phyloP scores from a whole-genome alignment of 2,888 invertebrate genomes.

The Phasia obesa region DNA sequence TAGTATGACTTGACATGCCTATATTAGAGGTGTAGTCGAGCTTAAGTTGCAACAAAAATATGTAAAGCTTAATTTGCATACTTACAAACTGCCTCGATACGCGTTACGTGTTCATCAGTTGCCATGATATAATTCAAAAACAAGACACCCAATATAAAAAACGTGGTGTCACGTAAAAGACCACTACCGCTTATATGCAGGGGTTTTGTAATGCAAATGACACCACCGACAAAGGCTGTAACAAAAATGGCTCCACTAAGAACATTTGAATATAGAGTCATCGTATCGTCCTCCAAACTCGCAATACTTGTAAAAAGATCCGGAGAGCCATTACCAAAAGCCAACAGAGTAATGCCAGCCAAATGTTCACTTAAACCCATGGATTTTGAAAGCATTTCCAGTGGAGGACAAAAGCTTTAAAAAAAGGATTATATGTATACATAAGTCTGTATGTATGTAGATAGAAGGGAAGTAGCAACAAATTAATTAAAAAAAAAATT shows the following conservation, averaged over 20 bases:
- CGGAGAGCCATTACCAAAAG: constrained; percentile 88
- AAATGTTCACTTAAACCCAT: constrained; percentile 84
- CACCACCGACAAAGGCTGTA: constrained; percentile 85
- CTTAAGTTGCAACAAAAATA: no score
- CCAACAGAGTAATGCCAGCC: constrained; percentile 87
- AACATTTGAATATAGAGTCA: constrained; percentile 81
- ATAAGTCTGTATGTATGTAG: no score
- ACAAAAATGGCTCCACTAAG: constrained; percentile 86
- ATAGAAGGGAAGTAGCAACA: no score
- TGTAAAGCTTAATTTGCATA: neutral
- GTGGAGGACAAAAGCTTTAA: constrained; percentile 84
- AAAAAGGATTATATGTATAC: neutral
- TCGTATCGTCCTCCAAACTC: constrained; percentile 79
- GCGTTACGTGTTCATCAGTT: constrained; percentile 68
- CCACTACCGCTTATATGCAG: constrained; percentile 80
- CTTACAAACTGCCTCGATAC: constrained; percentile 72
- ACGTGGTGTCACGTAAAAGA: constrained; percentile 73
- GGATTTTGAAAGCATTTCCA: constrained; percentile 83
- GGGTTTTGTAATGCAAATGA: constrained; percentile 84
- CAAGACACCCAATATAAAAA: constrained; percentile 73
- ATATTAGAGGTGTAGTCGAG: no score
- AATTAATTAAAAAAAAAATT: neutral
- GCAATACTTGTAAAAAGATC: constrained; percentile 86
- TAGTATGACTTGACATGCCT: no score
- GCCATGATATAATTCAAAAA: constrained; percentile 73